Evolutionary conservation across 2,113 vertebrate genomes (phyloP), one percentile per base, ranked within the genome.

Genomic region (Tragelaphus scriptus): DNA sequence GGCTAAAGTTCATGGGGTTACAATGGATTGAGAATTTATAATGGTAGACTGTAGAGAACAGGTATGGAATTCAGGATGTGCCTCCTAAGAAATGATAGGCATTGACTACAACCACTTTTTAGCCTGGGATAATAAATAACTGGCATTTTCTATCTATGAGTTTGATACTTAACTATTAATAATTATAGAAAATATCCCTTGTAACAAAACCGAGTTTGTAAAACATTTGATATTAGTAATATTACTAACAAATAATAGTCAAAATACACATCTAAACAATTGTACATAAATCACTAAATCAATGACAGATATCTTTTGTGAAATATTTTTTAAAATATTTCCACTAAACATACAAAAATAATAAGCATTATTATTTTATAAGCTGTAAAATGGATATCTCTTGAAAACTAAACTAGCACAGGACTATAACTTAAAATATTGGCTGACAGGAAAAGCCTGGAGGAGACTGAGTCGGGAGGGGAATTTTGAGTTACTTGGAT

Each of bases 401-500:
- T 85, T 80, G 21, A 19, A 88, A 87, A 58, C 14, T 93, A 9
- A 95, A 47, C 1, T n/a, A 86, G 51, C 0, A 23, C 2, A 68
- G 1, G 13, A 75, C 80, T 80, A 80, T 91, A 77, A 82, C 7
- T 88, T 65, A 95, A 94, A 93, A 36, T 19, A 44, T 32, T 65
- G 23, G 8, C 2, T 61, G 7, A 80, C 3, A 55, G 30, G 30
- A 56, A 68, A 51, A 40, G 21, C 13, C 26, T 65, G 25, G 53
- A 89, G 17, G 17, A 53, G 16, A 49, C 12, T 58, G n/a, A 3
- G 0, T 59, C 0, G 1, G 17, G 13, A 61, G 19, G 9, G 2
- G 1, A 7, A 80, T 63, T 95, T 90, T 63, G 19, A 91, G n/a
- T 79, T 84, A 47, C 51, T 84, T 14, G 87, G 25, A 63, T 44